Conservation (phyloP, 2,113 vertebrate species). For the Panthera tigris region DNA sequence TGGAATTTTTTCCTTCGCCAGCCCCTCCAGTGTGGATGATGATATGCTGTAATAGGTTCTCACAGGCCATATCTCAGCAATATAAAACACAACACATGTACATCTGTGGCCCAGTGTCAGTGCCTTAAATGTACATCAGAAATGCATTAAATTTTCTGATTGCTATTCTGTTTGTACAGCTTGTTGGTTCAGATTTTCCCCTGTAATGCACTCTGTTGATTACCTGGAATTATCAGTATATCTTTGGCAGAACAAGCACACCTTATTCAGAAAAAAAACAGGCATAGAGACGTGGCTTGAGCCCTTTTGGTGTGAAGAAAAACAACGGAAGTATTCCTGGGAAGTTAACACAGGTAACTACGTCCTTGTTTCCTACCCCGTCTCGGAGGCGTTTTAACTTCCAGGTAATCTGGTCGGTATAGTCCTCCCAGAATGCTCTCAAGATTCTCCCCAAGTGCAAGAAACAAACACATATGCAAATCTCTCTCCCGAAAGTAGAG, state of each 20-base stretch:
- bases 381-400: constrained; percentile 41
- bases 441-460: not conserved
- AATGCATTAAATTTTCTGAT: constrained; percentile 99
- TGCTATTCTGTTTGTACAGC: constrained; percentile 95
- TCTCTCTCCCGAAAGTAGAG: no score
- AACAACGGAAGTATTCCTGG: constrained; percentile 65
- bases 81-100: constrained; percentile 99
- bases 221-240: constrained; percentile 92
- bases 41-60: constrained; percentile 98
- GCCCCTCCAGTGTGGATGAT: constrained; percentile 87
- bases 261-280: constrained; percentile 85
- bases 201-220: constrained; percentile 91
- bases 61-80: constrained; percentile 95
- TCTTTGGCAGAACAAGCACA: constrained; percentile 87
- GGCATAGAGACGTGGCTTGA: constrained; percentile 80
- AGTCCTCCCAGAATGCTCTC: not conserved
- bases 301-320: constrained; percentile 72
- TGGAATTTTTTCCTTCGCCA: constrained; percentile 94
- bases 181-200: constrained; percentile 91
- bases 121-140: constrained; percentile 98
- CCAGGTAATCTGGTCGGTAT: not conserved
- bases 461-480: fast-evolving
- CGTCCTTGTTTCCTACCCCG: not conserved
- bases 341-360: constrained; percentile 32
- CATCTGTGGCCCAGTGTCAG: constrained; percentile 98